A percentile compares a stretch with the other conserved stretches of the same genome.
Conservation (phyloP, 2,113 vertebrate species). For the western clawed frog (Xenopus tropicalis) region UCB_Xtro_10.0 CM004445.2:34197501-34198000, state of each 20-base stretch:
- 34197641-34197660: constrained; percentile 14
- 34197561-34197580: constrained; percentile 22
- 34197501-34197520: constrained; percentile 24
- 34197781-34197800: constrained; percentile 20
- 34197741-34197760: constrained; percentile 18
- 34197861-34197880: too few relatives aligned
- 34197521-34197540: constrained; percentile 20
- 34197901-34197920: too few relatives aligned
- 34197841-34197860: too few relatives aligned
- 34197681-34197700: constrained; percentile 11
- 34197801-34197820: constrained; percentile 20
- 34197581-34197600: constrained; percentile 17
- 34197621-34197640: constrained; percentile 11
- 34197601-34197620: constrained; percentile 9
- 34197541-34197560: constrained; percentile 21
- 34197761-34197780: constrained; percentile 24
- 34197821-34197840: background rate
- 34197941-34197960: too few relatives aligned
- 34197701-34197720: constrained; percentile 30
- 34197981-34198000: too few relatives aligned
- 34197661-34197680: constrained; percentile 22
- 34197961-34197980: too few relatives aligned
- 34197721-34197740: constrained; percentile 16
- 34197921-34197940: too few relatives aligned
- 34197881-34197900: too few relatives aligned